Base-by-base conservation (phyloP, 1,140 invertebrate species). In the Drosophila ficusphila region DNA sequence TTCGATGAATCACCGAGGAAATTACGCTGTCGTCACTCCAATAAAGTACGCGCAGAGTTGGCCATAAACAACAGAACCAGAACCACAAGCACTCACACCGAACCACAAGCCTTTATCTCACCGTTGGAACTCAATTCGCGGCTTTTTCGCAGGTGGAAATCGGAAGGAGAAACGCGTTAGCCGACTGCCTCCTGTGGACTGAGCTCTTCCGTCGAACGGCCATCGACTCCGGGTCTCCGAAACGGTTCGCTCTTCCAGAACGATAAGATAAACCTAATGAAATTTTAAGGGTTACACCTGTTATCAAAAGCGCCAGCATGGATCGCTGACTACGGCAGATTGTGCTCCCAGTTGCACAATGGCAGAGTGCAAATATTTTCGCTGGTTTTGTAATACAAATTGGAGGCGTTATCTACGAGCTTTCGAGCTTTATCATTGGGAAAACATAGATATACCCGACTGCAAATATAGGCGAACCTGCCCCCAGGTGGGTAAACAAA, bases 251-350 rank as follows among this genome's bases (percentile, higher is more conserved):
- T 75, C 53, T 51, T 34, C 12, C 29, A 38, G n/a, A 11, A 9
- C 41, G 81, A 86, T 86, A 88, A 86, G 81, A 86, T 86, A 86
- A 86, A 46, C 33, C 82, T 58, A 69, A 88, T 88, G 77, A 86
- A 86, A 79, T 65, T 77, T 86, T 65, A 86, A 86, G 81, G 77
- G 82, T 81, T 88, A 81, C 67, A 67, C 48, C 42, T 61, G 81
- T 54, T 88, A 85, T 85, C 81, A 81, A 62, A 71, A 54, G 51
- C 48, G 21, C 25, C 36, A 36, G 53, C 21, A 23, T 7, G 36
- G 27, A 36, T 61, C 5, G 21, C 21, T 53, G 54, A 36, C 52
- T 33, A 23, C 25, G 2, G 36, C 57, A 54, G 29, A 56, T 56
- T 48, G 21, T 14, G 49, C 0, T 21, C 19, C 41, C 23, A 65